Base-by-base conservation (phyloP, 2,113 vertebrate species). In the Eidolon helvum region DNA sequence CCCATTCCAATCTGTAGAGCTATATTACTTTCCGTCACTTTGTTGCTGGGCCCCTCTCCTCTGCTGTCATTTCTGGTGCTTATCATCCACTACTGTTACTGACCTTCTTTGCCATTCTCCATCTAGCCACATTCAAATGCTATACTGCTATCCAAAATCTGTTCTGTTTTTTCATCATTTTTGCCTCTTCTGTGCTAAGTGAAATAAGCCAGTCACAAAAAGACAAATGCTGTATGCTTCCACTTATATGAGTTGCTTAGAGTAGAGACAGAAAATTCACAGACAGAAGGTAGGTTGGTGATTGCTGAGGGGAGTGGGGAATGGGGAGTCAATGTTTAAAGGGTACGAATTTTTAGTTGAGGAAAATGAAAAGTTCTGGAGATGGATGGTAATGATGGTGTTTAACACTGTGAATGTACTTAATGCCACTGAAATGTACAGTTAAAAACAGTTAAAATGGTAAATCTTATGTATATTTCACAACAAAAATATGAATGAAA, bases 161-260 rank as follows among this genome's bases (percentile, higher is more conserved):
- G 24, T 85, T 69, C 74, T 57, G 26, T 82, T 63, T 86, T 61
- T 35, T 86, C 45, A 85, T 43, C 69, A 91, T n/a, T 83, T 90
- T 45, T 86, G 18, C 33, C 50, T 68, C 48, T 68, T 69, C 59
- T 40, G 66, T 65, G 45, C 28, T 96, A 72, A 90, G 10, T 75
- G 57, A 87, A 96, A 87, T 45, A 87, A 85, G n/a, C 28, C 40
- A 93, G 33, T 82, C 38, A 83, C 12, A 72, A 91, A 93, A 66
- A 55, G 38, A 59, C 14, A 90, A 69, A 84, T 50, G 16, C 8
- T 40, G 2, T 48, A 35, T 48, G 84, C 45, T 45, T 91, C 24
- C 14, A 75, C 11, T 65, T 75, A 87, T 5, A 63, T 28, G 11
- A 90, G 24, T 16, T 43, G 68, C 22, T n/a, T 61, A 93, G 9